Conservation (phyloP, 2,113 vertebrate species). For the Ageneiosus marmoratus region DNA sequence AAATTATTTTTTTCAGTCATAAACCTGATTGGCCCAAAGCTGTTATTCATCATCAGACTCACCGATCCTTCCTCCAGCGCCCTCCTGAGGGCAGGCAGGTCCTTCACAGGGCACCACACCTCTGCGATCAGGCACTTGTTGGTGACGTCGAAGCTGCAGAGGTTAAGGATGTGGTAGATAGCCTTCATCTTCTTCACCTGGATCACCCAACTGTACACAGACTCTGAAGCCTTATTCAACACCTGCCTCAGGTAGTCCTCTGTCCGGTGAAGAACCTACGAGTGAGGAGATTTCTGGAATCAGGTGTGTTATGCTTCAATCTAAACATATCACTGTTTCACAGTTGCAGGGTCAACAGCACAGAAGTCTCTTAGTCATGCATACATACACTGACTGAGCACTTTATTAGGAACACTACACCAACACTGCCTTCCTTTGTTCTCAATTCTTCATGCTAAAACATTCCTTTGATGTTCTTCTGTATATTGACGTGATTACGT, state of each 20-base stretch:
- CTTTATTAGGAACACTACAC: too few relatives aligned
- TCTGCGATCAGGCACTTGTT: constrained; percentile 97
- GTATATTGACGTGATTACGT: too few relatives aligned
- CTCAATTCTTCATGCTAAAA: too few relatives aligned
- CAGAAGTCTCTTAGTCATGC: neutral
- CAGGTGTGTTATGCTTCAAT: neutral
- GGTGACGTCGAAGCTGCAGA: constrained; percentile 96
- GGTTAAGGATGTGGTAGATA: constrained; percentile 94
- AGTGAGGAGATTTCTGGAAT: too few relatives aligned
- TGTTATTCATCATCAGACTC: too few relatives aligned
- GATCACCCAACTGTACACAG: constrained; percentile 84
- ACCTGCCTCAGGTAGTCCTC: constrained; percentile 94
- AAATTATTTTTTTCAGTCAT: neutral
- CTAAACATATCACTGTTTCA: neutral
- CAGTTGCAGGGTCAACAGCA: neutral
- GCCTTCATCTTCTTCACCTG: constrained; percentile 98
- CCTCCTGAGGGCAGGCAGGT: constrained; percentile 79
- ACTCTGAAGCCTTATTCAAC: constrained; percentile 88
- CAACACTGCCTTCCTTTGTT: too few relatives aligned
- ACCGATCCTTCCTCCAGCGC: constrained; percentile 93
- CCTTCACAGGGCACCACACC: constrained; percentile 90
- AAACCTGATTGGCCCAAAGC: too few relatives aligned
- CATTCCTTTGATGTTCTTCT: too few relatives aligned
- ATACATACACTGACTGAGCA: too few relatives aligned
- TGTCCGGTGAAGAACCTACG: constrained; percentile 89